Conservation (phyloP, 2,888 invertebrate species). For the Bruchidius siliquastri region DNA sequence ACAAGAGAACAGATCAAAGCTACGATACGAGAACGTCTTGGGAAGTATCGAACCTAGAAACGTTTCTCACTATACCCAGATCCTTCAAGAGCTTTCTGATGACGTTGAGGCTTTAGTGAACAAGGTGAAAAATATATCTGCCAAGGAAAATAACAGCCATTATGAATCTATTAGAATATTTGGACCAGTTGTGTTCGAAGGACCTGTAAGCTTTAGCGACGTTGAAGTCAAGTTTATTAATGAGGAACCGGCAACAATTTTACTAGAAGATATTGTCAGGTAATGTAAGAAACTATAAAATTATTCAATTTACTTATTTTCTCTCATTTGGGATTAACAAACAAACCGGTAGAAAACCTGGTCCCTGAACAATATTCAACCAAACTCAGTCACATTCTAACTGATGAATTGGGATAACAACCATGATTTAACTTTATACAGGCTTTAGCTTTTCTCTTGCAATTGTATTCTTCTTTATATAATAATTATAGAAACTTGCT, state of each 20-base stretch:
- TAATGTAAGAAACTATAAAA: conserved; percentile 13
- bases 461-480: too few species aligned
- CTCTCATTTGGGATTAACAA: too few species aligned
- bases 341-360: too few species aligned
- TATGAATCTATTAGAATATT: not conserved
- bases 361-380: too few species aligned
- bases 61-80: not conserved
- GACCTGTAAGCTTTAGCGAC: conserved; percentile 22
- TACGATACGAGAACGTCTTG: not conserved
- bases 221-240: conserved; percentile 36
- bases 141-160: not conserved
- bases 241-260: conserved; percentile 31
- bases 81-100: not conserved
- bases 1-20: not conserved
- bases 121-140: not conserved
- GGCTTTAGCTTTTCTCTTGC: too few species aligned
- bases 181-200: not conserved
- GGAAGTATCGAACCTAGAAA: not conserved
- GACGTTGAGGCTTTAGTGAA: not conserved
- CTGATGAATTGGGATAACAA: too few species aligned
- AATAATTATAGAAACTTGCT: too few species aligned
- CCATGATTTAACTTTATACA: too few species aligned
- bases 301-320: too few species aligned
- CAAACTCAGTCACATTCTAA: too few species aligned
- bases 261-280: conserved; percentile 36